Evolutionary conservation across 2,888 invertebrate genomes (phyloP), one percentile per base, ranked within the genome.

Genomic region (Rhaphigaster nebulosa): DNA sequence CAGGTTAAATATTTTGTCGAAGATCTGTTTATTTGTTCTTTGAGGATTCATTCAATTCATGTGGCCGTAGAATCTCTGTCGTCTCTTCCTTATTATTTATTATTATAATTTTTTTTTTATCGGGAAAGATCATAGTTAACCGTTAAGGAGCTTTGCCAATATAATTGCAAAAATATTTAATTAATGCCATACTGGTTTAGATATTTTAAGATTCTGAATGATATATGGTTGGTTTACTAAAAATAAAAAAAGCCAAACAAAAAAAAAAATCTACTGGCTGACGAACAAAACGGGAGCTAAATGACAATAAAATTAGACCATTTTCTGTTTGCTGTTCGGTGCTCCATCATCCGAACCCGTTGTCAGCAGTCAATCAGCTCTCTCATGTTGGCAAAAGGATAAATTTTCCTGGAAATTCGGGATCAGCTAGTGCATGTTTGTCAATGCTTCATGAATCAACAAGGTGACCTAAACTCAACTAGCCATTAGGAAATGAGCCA

Each of bases 341-440:
- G 20, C 70, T 38, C 70, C 20, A 76, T 76, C 70, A 76, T 38
- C 38, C 38, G 38, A 1, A 1, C 8, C 38, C 23, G 6, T 34
- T 76, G 70, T 76, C 70, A 76, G 70, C 70, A 76, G 34, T 76
- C 70, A 76, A 76, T 76, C 34, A 18, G 38, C 29, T 12, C n/a
- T n/a, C 10, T 10, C 29, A 10, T 65, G 65, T 65, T 65, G 65
- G 15, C 65, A 65, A 29, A 65, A 29, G 65, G 29, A 65, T 13
- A 29, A 65, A 65, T 65, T 65, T 65, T 2, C 29, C 13, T 29
- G n/a, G 29, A 65, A 65, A 29, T 29, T 29, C 29, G 29, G 65
- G 29, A 65, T 65, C 65, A 65, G 65, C 23, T 29, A 10, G 65
- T 65, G 29, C 29, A 4, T 20, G 15, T 4, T n/a, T 10, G 26